These are phyloP conservation scores for Hyposoter dolosus DNA, from an alignment of 2,888 invertebrate species.

Conservation along the genomic window DNA sequence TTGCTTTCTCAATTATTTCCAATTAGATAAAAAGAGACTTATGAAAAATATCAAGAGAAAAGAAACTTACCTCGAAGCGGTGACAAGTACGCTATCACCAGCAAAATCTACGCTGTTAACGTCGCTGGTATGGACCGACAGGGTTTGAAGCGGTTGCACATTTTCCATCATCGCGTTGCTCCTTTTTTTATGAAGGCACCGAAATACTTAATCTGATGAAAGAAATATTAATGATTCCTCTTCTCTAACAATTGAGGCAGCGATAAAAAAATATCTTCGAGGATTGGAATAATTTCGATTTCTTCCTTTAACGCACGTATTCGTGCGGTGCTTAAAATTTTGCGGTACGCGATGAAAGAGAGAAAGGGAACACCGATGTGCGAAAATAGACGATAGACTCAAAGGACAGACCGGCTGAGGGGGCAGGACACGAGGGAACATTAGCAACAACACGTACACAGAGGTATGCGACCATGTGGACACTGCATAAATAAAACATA, in stretches of 20 bases:
- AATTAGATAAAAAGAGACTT: neutral
- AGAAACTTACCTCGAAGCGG: conserved; percentile 87
- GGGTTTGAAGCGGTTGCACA: conserved; percentile 84
- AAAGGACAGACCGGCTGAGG: neutral
- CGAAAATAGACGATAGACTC: conserved; percentile 14
- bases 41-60: neutral
- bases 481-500: conserved; percentile 64
- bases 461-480: conserved; percentile 3
- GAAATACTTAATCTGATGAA: conserved; percentile 27
- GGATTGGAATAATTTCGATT: neutral
- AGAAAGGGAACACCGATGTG: neutral
- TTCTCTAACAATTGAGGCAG: neutral
- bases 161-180: conserved; percentile 65
- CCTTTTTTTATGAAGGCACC: conserved; percentile 37
- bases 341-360: neutral
- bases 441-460: conserved; percentile 34
- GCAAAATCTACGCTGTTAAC: conserved; percentile 89
- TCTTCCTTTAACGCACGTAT: neutral
- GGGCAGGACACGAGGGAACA: neutral
- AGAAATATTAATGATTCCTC: neutral
- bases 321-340: neutral
- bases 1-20: neutral
- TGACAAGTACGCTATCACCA: conserved; percentile 86
- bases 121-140: conserved; percentile 87
- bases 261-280: neutral